Conservation (phyloP, 2,797 vertebrate genomes). For the Muscicapa comitata region DNA sequence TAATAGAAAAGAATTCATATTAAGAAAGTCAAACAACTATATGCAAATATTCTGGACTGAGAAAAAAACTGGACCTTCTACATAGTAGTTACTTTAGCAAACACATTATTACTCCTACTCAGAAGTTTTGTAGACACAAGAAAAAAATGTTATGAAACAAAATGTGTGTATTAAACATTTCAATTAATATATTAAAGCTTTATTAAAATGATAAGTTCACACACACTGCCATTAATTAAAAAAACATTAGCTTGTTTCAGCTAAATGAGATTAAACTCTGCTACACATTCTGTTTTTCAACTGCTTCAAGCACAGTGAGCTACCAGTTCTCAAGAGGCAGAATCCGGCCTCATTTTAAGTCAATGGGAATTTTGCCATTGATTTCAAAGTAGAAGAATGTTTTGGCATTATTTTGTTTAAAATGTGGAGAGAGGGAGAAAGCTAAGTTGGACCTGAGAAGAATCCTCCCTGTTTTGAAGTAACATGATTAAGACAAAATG, state of each 20-base stretch:
- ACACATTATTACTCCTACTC: neutral
- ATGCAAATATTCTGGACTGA: neutral
- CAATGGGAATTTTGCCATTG: neutral
- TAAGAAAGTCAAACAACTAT: neutral
- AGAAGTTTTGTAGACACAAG: neutral
- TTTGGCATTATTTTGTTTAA: neutral
- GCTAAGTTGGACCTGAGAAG: neutral
- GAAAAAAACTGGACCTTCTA: neutral
- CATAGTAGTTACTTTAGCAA: neutral
- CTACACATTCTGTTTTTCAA: neutral
- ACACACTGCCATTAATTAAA: neutral
- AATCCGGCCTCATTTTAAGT: neutral
- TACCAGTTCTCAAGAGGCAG: neutral
- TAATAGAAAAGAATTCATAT: neutral
- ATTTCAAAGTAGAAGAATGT: neutral
- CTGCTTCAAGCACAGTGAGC: neutral
- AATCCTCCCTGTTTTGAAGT: neutral
- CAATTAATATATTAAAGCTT: neutral
- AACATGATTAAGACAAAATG: neutral
- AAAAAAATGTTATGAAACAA: neutral
- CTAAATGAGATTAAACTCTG: neutral
- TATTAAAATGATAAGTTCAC: neutral
- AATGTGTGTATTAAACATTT: neutral
- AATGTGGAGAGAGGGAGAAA: neutral
- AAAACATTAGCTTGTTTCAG: neutral